Percentiles rank a stretch among this genome's conserved stretches.
These are phyloP conservation scores for Andrena chrysosceles DNA, from an alignment of 2,888 invertebrate genomes.

Conservation along the genomic window DNA sequence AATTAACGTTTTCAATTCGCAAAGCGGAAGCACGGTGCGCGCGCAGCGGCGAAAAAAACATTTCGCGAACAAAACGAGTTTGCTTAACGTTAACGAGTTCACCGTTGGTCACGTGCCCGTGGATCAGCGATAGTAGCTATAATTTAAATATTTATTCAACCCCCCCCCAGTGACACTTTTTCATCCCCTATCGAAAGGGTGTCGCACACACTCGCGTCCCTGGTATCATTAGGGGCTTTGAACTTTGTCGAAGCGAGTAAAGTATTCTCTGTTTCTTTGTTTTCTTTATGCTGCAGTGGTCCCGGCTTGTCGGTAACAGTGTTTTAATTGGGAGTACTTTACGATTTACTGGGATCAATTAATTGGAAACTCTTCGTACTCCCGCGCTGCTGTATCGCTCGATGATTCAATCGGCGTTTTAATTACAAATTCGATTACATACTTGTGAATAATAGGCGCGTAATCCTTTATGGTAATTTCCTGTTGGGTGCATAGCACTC, in stretches of 20 bases:
- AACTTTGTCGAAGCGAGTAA: neutral
- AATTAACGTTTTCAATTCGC: constrained; percentile 22
- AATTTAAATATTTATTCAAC: constrained; percentile 1
- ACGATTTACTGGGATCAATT: constrained; percentile 15
- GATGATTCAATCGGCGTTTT: constrained; percentile 36
- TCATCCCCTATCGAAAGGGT: neutral
- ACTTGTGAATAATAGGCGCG: constrained; percentile 48
- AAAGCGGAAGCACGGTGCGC: neutral
- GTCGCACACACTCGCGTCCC: neutral
- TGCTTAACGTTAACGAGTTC: constrained; percentile 24
- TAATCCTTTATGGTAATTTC: constrained; percentile 47
- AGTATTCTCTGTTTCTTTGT: neutral
- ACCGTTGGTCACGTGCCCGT: neutral
- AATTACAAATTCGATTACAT: constrained; percentile 47
- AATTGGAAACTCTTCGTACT: constrained; percentile 12
- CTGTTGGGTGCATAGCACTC: constrained; percentile 10
- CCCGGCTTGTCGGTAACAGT: neutral
- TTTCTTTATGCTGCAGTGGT: neutral
- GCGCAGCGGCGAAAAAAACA: neutral
- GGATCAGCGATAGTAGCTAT: neutral
- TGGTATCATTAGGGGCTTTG: neutral
- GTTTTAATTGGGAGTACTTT: constrained; percentile 1
- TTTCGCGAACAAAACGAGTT: constrained; percentile 15
- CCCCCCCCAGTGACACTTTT: neutral
- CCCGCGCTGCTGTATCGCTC: constrained; percentile 15